Base-by-base conservation (phyloP, 2,797 vertebrate species). In the Aphelocoma californica region DNA sequence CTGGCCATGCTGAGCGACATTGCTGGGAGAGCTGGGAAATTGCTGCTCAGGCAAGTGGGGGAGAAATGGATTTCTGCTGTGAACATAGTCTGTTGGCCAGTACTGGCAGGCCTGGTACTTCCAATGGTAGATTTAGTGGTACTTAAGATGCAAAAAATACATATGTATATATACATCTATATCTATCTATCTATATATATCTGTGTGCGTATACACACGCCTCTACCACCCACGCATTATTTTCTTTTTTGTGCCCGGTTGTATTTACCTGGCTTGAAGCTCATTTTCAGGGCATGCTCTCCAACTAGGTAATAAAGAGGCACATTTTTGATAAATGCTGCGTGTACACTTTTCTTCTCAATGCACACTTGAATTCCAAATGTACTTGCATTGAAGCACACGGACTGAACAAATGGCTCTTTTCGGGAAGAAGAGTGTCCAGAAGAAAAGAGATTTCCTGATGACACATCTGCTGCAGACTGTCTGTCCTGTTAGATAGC, bases 311-410 rank as follows among this genome's bases (percentile, higher is more conserved):
- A 92, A 89, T 97, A 95, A 14, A 97, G 74, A 44, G 97, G 95
- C 23, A 85, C 51, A 0, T 93, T 94, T 88, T 86, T 89, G 38
- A 96, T 81, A 60, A 92, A 95, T 8, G 84, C 95, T 80, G 96
- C 92, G 1, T 96, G 78, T 9, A 84, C 1, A 1, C 87, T 95
- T 80, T 89, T 96, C 78, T 70, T 94, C 72, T 97, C 93, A 84
- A 96, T 4, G n/a, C 97, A 97, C 72, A 88, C 38, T 80, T 97
- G 86, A 86, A 96, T 48, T 29, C 97, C 97, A 77, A 97, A 97
- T 1, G 94, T 96, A 64, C 81, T 96, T 38, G 93, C 65, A 32
- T 94, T 93, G 81, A 44, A 75, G 60, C 97, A 97, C 45, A 12
- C 0, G 6, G 83, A 81, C 32, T 57, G 51, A 58, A 65, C 75